Evolutionary conservation across 2,888 invertebrate genomes (phyloP), one percentile per base, ranked within the genome.

Genomic region (Notocelia uddmanniana): DNA sequence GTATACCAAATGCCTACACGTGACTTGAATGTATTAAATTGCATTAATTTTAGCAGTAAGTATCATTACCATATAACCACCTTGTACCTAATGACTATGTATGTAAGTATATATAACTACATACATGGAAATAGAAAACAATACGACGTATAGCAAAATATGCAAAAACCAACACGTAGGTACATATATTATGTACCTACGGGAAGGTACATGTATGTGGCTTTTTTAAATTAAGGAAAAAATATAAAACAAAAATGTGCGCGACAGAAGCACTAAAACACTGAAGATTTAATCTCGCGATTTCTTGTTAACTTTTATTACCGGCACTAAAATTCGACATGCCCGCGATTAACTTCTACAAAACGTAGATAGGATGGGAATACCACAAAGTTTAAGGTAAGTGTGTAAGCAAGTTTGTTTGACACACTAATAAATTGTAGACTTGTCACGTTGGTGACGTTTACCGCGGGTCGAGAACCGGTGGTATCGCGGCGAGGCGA

Each of bases 391-490:
- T 72, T 67, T 67, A 55, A 69, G 55, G 63, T 37, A 55, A 73
- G 59, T 69, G 75, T 74, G 79, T 64, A 79, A 75, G 77, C 75
- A 69, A 74, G 71, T 77, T 79, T 80, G 79, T 81, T 77, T 81
- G 74, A 78, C 73, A 76, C 77, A 79, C 73, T 81, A 81, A 88
- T 87, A 88, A 88, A 88, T 88, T 82, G 76, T 77, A 78, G 77
- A 78, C 81, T 81, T 85, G 86, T 87, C 87, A 83, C 80, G 84
- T 74, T 80, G 75, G 81, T 79, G 79, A 81, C 81, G 85, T 87
- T 89, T 89, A 89, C 88, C 88, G 81, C 83, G 84, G 87, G 88
- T 81, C 85, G 86, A 87, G 88, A 87, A 87, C 81, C 81, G 81
- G 79, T 85, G 83, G 87, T 88, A 88, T 84, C 84, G 78, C 76